Base-by-base conservation (phyloP, 2,113 vertebrate genomes). In the Leptocoma aspasia region DNA sequence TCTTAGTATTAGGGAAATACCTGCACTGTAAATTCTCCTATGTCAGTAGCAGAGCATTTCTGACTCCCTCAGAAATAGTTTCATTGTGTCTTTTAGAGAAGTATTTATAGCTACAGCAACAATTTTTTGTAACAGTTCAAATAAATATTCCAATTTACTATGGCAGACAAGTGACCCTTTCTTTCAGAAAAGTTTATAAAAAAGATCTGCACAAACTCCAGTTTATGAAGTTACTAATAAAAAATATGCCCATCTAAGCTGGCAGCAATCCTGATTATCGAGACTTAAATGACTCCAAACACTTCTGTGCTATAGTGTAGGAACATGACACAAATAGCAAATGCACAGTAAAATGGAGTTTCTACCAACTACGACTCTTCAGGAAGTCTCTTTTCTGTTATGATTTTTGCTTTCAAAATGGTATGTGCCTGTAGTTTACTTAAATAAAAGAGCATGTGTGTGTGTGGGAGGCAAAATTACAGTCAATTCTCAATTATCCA, bases 401-500 rank as follows among this genome's bases (percentile, higher is more conserved):
- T 1, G 35, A 50, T 66, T 91, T 86, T 81, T 77, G 71, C 77
- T 71, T 83, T 92, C 77, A 75, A 91, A 95, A 86, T 66, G 59
- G 39, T 88, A 88, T 59, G 54, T 90, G 79, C 66, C 82, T 85
- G 49, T 63, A 82, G 70, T 92, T 96, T 65, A 88, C 78, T 93
- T 61, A 88, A 88, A 95, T 72, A 91, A 94, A 92, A 93, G 79
- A 92, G 59, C 60, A 77, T 64, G 70, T 88, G 85, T 87, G 52
- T 13, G 78, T 24, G 88, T 64, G 87, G 85, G 92, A 88, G 88
- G 89, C 39, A 92, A 90, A 90, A 83, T 92, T 83, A 70, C 71
- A 93, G 88, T 69, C 82, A 83, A 77, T 50, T 92, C 82, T 90
- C 90, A 80, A 90, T 94, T 80, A 94, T 70, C 82, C 71, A 80